Percentiles rank a stretch among this genome's conserved stretches.
phyloP scores from a whole-genome alignment of 2,888 invertebrate species.

The Leptopterna dolabrata region DNA sequence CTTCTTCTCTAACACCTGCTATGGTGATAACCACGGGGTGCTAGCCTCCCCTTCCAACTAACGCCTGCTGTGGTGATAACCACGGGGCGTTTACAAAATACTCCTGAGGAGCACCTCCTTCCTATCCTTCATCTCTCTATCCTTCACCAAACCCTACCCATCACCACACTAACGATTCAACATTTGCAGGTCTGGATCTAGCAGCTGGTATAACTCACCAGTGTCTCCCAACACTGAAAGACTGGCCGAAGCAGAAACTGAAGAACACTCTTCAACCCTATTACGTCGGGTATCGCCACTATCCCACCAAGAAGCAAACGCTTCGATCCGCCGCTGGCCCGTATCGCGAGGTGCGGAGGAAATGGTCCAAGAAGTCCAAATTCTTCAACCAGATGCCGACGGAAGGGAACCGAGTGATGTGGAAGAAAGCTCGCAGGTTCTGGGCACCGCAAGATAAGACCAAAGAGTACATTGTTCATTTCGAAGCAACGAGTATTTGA shows the following conservation, averaged over 20 bases:
- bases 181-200: conserved; percentile 11
- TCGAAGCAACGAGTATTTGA: neutral
- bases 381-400: conserved; percentile 36
- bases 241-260: neutral
- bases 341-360: conserved; percentile 11
- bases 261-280: neutral
- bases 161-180: too few relatives aligned
- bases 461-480: conserved; percentile 14
- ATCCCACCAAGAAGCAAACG: neutral
- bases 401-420: conserved; percentile 5
- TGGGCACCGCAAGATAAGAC: conserved; percentile 28
- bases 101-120: too few relatives aligned
- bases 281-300: neutral
- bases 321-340: neutral
- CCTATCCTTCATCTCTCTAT: too few relatives aligned
- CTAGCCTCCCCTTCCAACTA: too few relatives aligned
- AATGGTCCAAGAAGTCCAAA: conserved; percentile 24
- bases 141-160: too few relatives aligned
- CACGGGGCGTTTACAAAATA: too few relatives aligned
- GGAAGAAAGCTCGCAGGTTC: conserved; percentile 26
- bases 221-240: neutral
- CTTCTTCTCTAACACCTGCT: too few relatives aligned
- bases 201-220: conserved; percentile 15
- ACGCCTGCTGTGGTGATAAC: too few relatives aligned
- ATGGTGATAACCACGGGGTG: too few relatives aligned